Percentiles rank a stretch among this genome's conserved stretches.
These are phyloP conservation scores for Tapirus indicus DNA, from an alignment of 2,797 vertebrate species.

Conservation along the genomic window DNA sequence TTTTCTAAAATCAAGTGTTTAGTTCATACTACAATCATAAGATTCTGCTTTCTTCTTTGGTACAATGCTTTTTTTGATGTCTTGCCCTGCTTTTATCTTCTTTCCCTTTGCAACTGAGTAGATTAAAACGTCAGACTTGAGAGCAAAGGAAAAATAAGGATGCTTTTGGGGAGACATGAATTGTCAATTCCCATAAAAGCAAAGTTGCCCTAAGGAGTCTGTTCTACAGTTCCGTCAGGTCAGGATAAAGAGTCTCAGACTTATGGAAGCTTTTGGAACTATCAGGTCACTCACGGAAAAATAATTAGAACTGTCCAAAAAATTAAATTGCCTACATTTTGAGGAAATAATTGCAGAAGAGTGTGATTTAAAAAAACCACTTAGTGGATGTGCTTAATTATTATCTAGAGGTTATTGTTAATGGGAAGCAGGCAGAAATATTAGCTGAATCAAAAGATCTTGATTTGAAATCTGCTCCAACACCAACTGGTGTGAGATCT, in stretches of 20 bases:
- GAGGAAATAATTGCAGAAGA: neutral
- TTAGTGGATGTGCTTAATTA: neutral
- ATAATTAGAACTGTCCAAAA: neutral
- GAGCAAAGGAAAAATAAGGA: neutral
- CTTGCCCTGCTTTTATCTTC: neutral
- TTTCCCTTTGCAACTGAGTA: neutral
- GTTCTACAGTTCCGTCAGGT: neutral
- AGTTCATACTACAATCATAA: neutral
- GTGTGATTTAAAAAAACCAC: neutral
- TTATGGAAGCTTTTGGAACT: neutral
- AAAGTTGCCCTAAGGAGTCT: neutral
- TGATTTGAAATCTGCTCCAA: neutral
- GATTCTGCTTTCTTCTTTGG: neutral
- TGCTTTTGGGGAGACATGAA: neutral
- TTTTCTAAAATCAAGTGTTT: neutral
- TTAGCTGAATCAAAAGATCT: neutral
- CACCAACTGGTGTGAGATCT: neutral
- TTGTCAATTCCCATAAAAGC: constrained; percentile 6
- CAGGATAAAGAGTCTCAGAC: neutral
- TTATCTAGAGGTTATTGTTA: neutral
- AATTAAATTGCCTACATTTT: neutral
- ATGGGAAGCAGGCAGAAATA: neutral
- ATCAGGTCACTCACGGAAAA: neutral
- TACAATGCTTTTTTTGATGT: neutral
- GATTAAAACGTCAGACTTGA: constrained; percentile 27